Conservation (phyloP, 1,140 invertebrate genomes). For the Neuroterus valhalla region DNA sequence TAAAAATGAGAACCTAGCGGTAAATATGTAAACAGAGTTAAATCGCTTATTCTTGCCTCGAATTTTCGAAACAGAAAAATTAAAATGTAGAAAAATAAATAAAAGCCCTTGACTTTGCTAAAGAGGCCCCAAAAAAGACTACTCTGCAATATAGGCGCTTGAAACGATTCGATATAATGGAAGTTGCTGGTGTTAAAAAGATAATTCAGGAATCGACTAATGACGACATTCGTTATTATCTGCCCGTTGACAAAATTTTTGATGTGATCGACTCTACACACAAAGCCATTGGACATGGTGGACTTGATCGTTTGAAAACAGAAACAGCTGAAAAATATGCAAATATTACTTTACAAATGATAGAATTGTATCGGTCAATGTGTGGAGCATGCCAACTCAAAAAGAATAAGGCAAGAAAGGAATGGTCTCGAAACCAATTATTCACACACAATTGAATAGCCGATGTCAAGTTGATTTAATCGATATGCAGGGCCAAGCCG, state of each 20-base stretch:
- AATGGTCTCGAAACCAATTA: not conserved
- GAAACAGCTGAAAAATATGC: not conserved
- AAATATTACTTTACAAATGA: not conserved
- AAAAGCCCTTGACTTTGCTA: too few relatives aligned
- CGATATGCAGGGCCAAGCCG: too few relatives aligned
- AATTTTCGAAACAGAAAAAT: too few relatives aligned
- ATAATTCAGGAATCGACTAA: too few relatives aligned
- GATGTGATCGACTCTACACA: not conserved
- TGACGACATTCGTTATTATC: not conserved
- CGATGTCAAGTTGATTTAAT: not conserved
- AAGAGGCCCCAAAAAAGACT: too few relatives aligned
- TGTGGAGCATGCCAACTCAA: not conserved
- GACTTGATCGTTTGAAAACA: not conserved
- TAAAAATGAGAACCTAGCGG: too few relatives aligned
- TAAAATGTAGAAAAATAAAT: too few relatives aligned
- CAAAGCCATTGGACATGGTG: not conserved
- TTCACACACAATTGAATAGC: not conserved
- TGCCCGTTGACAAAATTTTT: not conserved
- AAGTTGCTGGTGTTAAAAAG: too few relatives aligned
- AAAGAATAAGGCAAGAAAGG: not conserved
- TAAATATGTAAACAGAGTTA: too few relatives aligned
- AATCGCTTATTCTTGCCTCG: too few relatives aligned
- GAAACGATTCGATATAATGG: too few relatives aligned
- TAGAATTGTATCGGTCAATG: not conserved
- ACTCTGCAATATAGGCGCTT: too few relatives aligned